phyloP scores from a whole-genome alignment of 2,888 invertebrate species.

The Aspidapion aeneum region DNA sequence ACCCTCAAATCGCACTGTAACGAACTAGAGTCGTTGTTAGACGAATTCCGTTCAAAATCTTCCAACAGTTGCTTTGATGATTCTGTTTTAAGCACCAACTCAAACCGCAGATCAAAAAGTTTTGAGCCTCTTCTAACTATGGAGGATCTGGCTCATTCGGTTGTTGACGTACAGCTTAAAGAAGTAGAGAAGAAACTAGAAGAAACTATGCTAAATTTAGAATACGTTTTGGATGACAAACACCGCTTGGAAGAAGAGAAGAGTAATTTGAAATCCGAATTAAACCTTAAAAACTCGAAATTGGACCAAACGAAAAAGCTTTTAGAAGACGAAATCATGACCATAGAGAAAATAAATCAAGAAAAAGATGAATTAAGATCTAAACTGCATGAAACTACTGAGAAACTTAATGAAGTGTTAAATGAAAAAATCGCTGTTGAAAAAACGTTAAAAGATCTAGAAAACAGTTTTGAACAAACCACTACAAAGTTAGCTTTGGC shows the following conservation, averaged over 20 bases:
- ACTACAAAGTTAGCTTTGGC: too few species aligned
- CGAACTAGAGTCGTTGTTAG: slow-evolving; percentile 48
- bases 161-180: slow-evolving; percentile 46
- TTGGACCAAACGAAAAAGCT: not conserved
- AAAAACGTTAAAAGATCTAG: too few species aligned
- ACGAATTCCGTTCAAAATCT: slow-evolving; percentile 41
- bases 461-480: too few species aligned
- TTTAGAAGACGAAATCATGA: not conserved
- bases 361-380: not conserved
- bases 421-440: too few species aligned
- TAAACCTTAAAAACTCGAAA: not conserved
- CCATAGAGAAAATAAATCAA: not conserved
- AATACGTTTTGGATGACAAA: slow-evolving; percentile 4
- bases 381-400: too few species aligned
- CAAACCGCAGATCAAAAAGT: slow-evolving; percentile 24
- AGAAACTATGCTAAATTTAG: slow-evolving; percentile 18
- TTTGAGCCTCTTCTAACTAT: slow-evolving; percentile 21
- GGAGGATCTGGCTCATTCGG: slow-evolving; percentile 44
- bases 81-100: slow-evolving; percentile 31
- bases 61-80: slow-evolving; percentile 29
- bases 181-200: slow-evolving; percentile 41
- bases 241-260: too few species aligned
- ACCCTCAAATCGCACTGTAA: slow-evolving; percentile 36
- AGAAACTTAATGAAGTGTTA: too few species aligned
- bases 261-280: not conserved